Percentiles rank a stretch among this genome's conserved stretches.
Conservation (phyloP, 2,113 vertebrate genomes). For the Microtus richardsoni region DNA sequence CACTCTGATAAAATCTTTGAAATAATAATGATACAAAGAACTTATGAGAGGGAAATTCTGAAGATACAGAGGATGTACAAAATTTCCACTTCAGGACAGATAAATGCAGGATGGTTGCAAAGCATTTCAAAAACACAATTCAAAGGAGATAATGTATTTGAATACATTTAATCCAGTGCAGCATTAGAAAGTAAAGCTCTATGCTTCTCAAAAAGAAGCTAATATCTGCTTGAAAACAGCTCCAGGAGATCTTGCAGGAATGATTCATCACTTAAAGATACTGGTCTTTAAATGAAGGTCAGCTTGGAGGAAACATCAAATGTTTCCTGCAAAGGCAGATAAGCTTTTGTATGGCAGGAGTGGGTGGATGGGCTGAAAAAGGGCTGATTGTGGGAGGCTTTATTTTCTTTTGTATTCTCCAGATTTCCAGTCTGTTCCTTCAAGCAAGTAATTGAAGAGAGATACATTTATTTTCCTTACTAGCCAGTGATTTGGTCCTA, state of each 20-base stretch:
- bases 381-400: not conserved
- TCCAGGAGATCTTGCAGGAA: not conserved
- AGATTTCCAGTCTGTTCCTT: conserved; percentile 43
- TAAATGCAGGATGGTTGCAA: conserved; percentile 53
- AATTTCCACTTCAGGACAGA: conserved; percentile 60
- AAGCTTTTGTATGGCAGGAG: not conserved
- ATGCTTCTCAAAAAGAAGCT: conserved; percentile 40
- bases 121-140: conserved; percentile 63
- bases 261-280: conserved; percentile 24
- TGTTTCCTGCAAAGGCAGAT: conserved; percentile 36
- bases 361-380: not conserved
- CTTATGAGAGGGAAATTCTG: conserved; percentile 22
- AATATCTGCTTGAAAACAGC: conserved; percentile 61
- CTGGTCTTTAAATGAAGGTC: conserved; percentile 43
- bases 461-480: conserved; percentile 26
- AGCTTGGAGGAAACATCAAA: conserved; percentile 2
- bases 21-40: conserved; percentile 57
- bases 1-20: conserved; percentile 46
- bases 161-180: conserved; percentile 56
- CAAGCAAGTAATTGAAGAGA: conserved; percentile 49
- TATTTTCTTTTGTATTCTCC: conserved; percentile 51
- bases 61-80: conserved; percentile 37
- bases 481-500: conserved; percentile 13
- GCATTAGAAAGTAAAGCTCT: conserved; percentile 52
- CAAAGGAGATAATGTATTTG: conserved; percentile 65